Base-by-base conservation (phyloP, 1,140 invertebrate genomes). In the Euglossa dilemma region DNA sequence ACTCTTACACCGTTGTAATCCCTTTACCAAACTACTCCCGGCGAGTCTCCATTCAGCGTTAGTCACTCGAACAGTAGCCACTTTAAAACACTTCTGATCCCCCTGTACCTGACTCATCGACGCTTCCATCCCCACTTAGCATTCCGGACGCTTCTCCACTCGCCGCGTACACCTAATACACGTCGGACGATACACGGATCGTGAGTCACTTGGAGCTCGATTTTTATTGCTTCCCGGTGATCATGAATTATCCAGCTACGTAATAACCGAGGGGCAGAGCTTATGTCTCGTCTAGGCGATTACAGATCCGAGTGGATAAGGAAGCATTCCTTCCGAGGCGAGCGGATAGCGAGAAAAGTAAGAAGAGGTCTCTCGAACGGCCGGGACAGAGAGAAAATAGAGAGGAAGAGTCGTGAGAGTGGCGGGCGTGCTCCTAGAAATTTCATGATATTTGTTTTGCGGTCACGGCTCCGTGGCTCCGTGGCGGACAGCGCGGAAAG, bases 361-460 rank as follows among this genome's bases (percentile, higher is more conserved):
- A 85, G 85, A 87, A 86, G 75, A 79, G 84, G 82, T 79, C n/a
- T n/a, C n/a, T n/a, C 76, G 78, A 76, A 82, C 71, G 69, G 79
- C 18, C 43, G 28, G 66, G 23, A 66, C 59, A 57, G 20, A n/a
- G n/a, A n/a, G n/a, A 76, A 75, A 82, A 70, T 69, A 69, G 11
- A 72, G 50, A 56, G 57, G 47, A 74, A 57, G 78, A 73, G 71
- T 50, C 80, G 64, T 63, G 79, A 87, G 91, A 90, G 63, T 87
- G 89, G 84, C 85, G 74, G 63, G 75, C 69, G 83, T 84, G 80
- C 80, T 78, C 73, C 59, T 73, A 75, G 84, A 88, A 81, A 80
- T 83, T 85, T 87, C 86, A 80, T 84, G 67, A 57, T 83, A 85
- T 86, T 89, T 80, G 83, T 89, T 89, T 90, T 89, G 89, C 80